Evolutionary conservation across 1,140 invertebrate genomes (phyloP).

Genomic region (Drosophila yakuba): DNA sequence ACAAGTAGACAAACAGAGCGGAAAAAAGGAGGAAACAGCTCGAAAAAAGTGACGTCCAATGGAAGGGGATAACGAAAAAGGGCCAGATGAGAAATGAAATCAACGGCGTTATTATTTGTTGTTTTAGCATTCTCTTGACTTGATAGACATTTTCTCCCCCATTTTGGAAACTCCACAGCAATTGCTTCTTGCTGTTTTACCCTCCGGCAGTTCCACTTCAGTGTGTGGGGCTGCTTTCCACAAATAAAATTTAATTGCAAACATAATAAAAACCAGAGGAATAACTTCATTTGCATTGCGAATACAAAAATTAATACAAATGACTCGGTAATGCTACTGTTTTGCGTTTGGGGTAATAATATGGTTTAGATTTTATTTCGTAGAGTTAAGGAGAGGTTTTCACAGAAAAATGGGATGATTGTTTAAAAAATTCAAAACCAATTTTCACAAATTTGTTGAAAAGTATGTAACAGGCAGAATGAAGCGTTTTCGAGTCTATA

Average conservation of each 20-base stretch:
- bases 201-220: conserved; percentile 30
- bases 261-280: conserved; percentile 52
- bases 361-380: not conserved
- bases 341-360: not conserved
- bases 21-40: conserved; percentile 24
- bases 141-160: conserved; percentile 14
- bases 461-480: too few species aligned
- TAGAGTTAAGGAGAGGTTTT: not conserved
- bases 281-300: conserved; percentile 67
- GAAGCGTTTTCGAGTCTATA: too few species aligned
- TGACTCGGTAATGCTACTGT: not conserved
- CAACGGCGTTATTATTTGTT: conserved; percentile 77
- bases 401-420: not conserved
- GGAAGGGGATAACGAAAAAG: conserved; percentile 14
- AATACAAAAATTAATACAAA: conserved; percentile 26
- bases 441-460: too few species aligned
- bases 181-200: conserved; percentile 45
- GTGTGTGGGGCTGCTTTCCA: conserved; percentile 25
- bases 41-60: conserved; percentile 35
- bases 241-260: conserved; percentile 78
- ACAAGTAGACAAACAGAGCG: conserved; percentile 74
- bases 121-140: conserved; percentile 18
- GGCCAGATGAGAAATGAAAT: conserved; percentile 65
- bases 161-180: conserved; percentile 22
- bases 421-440: not conserved